Evolutionary conservation across 2,797 vertebrate species (phyloP), one percentile per base, ranked within the genome.

Genomic region (Stomatorhinus walkeri): DNA sequence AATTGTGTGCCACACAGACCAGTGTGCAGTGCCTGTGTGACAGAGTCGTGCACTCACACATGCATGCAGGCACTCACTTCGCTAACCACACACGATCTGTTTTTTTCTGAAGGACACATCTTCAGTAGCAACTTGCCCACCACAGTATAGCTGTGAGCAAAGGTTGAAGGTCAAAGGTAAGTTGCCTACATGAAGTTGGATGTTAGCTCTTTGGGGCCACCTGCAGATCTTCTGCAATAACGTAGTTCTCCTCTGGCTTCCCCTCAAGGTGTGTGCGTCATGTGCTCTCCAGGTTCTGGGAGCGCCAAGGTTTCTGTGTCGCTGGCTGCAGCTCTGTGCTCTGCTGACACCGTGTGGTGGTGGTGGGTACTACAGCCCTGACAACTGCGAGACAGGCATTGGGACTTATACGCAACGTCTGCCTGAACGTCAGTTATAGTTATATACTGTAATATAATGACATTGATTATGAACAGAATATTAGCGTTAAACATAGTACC

Each of bases 91-190:
- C 28, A 3, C 68, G 19, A 52, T 4, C 86, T 90, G 10, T 91
- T 22, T 49, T 91, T 87, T 0, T 3, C 90, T 14, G 48, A 90
- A 95, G 94, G 93, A 91, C 92, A 92, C 81, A 87, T 89, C 0
- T 89, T 90, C 43, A 90, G 90, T 51, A 92, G 91, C 90, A 88
- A 61, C 81, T 87, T 79, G 85, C 89, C 91, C 88, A 91, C 86
- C 1, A 90, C 49, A 8, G 89, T 93, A 83, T 95, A 91, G 91
- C 19, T 0, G 12, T 19, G 1, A 10, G 7, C n/a, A 85, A 91
- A 89, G 64, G 68, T 90, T 64, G 87, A 88, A 90, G 87, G 91
- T 93, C 32, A 19, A 40, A 76, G 68, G 68, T 76, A 7, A 76
- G 14, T 76, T 6, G 32, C 68, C 12, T 3, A 19, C 56, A 19